phyloP scores from a whole-genome alignment of 2,888 invertebrate species.

The Caenorhabditis imperialis region DNA sequence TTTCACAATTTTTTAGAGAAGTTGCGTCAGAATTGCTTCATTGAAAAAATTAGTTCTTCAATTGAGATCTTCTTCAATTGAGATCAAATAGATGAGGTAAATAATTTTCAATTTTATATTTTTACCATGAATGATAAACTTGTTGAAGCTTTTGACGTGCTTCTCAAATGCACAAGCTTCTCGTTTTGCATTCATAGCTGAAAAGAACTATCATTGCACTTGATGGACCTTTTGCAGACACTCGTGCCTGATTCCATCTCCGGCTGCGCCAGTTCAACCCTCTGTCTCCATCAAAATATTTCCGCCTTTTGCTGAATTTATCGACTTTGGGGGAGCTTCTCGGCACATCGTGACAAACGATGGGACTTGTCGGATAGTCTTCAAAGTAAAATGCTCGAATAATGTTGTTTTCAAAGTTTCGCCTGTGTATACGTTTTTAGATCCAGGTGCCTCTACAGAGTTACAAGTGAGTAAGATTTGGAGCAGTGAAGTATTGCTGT shows the following conservation, averaged over 20 bases:
- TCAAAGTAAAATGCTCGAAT: slow-evolving; percentile 68
- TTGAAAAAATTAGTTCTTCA: no score
- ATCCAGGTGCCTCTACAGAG: slow-evolving; percentile 56
- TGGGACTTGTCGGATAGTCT: slow-evolving; percentile 61
- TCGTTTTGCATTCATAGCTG: no score
- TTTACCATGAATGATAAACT: no score
- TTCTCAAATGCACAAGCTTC: no score
- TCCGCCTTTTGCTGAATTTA: slow-evolving; percentile 68
- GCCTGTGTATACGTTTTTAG: slow-evolving; percentile 60
- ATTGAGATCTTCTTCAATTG: no score
- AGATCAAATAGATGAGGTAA: no score
- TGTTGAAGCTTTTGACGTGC: no score
- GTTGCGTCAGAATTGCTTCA: no score
- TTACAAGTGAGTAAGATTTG: slow-evolving; percentile 39
- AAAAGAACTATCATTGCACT: no score
- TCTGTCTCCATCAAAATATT: slow-evolving; percentile 58
- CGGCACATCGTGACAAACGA: slow-evolving; percentile 63
- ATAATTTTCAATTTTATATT: no score
- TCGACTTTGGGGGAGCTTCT: slow-evolving; percentile 67
- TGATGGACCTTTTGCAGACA: no score
- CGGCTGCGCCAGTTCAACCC: slow-evolving; percentile 39
- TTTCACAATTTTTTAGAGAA: neutral
- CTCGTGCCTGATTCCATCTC: slow-evolving; percentile 34
- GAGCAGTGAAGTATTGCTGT: neutral
- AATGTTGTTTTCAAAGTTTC: slow-evolving; percentile 66